Percentiles rank a stretch among this genome's conserved stretches.
phyloP scores from a whole-genome alignment of 2,797 vertebrate species.

The Allobates femoralis region DNA sequence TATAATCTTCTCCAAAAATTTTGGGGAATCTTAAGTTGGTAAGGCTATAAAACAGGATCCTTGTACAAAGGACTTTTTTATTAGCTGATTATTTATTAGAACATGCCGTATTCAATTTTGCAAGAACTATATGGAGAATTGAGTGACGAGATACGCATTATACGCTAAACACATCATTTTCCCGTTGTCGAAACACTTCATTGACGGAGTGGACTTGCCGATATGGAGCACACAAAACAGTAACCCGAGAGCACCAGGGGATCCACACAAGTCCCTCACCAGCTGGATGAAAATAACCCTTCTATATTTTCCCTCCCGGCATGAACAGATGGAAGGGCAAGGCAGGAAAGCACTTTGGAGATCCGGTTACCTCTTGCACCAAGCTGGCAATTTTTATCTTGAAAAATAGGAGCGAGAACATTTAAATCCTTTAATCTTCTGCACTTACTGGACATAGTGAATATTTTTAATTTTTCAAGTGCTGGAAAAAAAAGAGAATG shows the following conservation, averaged over 20 bases:
- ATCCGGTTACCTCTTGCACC: conserved; percentile 55
- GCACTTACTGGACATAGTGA: background rate
- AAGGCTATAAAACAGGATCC: background rate
- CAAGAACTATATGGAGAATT: background rate
- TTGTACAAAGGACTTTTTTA: background rate
- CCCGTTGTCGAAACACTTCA: background rate
- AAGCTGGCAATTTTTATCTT: conserved; percentile 15
- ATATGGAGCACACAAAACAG: conserved; percentile 38
- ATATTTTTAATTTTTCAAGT: conserved; percentile 6
- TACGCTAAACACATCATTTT: background rate
- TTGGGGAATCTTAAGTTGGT: background rate
- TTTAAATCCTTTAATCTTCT: conserved; percentile 15
- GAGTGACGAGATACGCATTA: background rate
- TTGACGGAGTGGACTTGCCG: conserved; percentile 56
- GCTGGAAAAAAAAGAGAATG: conserved; percentile 1
- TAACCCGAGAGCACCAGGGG: conserved; percentile 46
- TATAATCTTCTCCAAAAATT: background rate
- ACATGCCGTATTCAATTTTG: background rate
- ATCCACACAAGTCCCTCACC: conserved; percentile 38
- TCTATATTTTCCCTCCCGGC: conserved; percentile 10
- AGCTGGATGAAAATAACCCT: conserved; percentile 57
- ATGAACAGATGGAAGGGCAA: conserved; percentile 58
- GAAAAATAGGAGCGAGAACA: conserved; percentile 5
- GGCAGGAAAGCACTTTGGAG: conserved; percentile 28
- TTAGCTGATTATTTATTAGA: background rate